Base-by-base conservation (phyloP, 2,888 invertebrate genomes). In the Argyresthia albistria region DNA sequence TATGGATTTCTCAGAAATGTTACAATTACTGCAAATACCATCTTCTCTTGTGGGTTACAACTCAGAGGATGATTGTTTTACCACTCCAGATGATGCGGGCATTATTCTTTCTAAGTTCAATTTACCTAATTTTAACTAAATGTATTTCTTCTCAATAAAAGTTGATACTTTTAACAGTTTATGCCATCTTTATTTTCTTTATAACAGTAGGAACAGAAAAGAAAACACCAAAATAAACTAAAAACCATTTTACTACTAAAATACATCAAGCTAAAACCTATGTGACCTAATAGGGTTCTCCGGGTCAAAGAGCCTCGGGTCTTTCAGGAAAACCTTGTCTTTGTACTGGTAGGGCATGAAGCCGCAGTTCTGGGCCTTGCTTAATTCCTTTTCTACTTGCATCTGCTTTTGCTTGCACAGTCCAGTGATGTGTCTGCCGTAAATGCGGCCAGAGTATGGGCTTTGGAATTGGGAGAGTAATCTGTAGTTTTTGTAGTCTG, bases 401-500 rank as follows among this genome's bases (percentile, higher is more conserved):
- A 87, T 86, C 64, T 98, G 97, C 72, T 97, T 96, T 8, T 81
- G 72, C 68, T 91, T 90, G 70, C 99, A 99, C 46, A 99, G 89
- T 0, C 99, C 97, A 4, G 99, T 99, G 45, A 99, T 95, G 65
- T 98, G 95, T 53, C 93, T 90, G 0, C 95, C 96, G 72, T 98
- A 99, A 57, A 98, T 91, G 59, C 93, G 90, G 0, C 99, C 99
- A 0, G 99, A 98, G 70, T 95, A 97, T 0, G 96, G 93, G 37
- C 98, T 99, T 68, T 98, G 95, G 77, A 99, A 99, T 74, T 99
- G 98, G 0, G 97, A 96, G 6, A 99, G 79, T 4, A 99, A 78
- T 62, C 95, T 91, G 0, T 93, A 91, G 79, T 99, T 99, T 80
- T 98, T 98, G 69, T 96, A 98, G 74, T 96, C 91, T 0, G 96